Conservation (phyloP, 2,888 invertebrate species). For the Magallana nippona region DNA sequence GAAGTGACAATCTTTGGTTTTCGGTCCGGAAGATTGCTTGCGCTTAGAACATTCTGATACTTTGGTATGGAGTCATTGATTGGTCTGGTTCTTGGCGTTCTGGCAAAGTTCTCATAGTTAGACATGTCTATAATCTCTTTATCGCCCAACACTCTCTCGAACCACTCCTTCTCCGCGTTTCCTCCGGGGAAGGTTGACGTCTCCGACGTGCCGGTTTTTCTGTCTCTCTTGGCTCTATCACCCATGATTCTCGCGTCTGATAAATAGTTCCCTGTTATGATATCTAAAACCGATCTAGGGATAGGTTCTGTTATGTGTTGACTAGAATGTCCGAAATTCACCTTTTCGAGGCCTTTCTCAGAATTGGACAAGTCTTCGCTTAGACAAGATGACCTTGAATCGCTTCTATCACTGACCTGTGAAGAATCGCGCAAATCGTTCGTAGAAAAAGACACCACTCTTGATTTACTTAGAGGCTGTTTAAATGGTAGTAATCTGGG, state of each 20-base stretch:
- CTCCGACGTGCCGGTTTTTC: constrained; percentile 10
- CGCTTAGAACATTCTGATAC: not conserved
- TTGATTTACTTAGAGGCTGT: constrained; percentile 20
- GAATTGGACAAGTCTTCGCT: constrained; percentile 42
- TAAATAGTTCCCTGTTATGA: constrained; percentile 37
- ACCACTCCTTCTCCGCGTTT: constrained; percentile 52
- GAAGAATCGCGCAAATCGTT: constrained; percentile 41
- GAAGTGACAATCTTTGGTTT: not conserved
- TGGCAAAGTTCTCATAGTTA: constrained; percentile 61
- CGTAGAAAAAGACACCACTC: constrained; percentile 45
- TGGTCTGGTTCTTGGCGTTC: constrained; percentile 43
- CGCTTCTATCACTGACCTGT: not conserved
- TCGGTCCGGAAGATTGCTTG: not conserved
- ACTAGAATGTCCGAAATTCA: constrained; percentile 49
- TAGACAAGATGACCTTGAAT: constrained; percentile 19
- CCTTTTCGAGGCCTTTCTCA: constrained; percentile 19
- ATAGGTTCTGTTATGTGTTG: constrained; percentile 33
- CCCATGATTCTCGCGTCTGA: constrained; percentile 20
- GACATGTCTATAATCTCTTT: constrained; percentile 57
- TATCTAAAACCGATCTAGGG: constrained; percentile 43
- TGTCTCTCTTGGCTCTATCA: constrained; percentile 1
- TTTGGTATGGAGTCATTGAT: not conserved
- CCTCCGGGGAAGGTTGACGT: constrained; percentile 24
- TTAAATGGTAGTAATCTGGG: constrained; percentile 11
- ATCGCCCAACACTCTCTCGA: constrained; percentile 62